These are phyloP conservation scores for Pseudorhombus dupliciocellatus DNA, from an alignment of 2,113 vertebrate species.

Conservation along the genomic window DNA sequence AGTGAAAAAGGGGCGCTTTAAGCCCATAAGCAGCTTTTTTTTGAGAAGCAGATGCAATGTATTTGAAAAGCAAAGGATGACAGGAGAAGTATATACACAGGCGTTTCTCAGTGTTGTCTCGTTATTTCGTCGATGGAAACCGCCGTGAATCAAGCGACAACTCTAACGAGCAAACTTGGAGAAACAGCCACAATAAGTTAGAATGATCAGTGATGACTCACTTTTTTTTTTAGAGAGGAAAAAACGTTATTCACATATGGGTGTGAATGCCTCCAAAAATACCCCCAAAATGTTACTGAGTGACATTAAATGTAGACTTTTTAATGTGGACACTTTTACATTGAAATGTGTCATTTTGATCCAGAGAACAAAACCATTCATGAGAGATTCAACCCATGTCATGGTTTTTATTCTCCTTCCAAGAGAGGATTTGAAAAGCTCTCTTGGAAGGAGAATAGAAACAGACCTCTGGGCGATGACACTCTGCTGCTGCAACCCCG, in stretches of 20 bases:
- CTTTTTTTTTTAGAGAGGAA: not conserved
- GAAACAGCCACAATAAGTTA: not conserved
- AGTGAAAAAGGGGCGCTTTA: constrained; percentile 49
- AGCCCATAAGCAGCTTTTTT: constrained; percentile 35
- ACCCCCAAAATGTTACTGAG: constrained; percentile 12
- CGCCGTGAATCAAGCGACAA: not conserved
- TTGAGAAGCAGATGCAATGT: constrained; percentile 32
- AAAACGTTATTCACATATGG: not conserved
- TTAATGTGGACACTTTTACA: constrained; percentile 37
- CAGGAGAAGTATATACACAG: not conserved
- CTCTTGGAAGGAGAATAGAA: constrained; percentile 59
- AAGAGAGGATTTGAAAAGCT: constrained; percentile 54
- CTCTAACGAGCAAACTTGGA: not conserved
- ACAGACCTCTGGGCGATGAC: constrained; percentile 25
- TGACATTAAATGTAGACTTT: constrained; percentile 11
- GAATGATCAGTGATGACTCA: not conserved
- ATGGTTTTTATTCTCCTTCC: too few species aligned
- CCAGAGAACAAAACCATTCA: constrained; percentile 24
- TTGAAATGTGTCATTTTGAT: constrained; percentile 18
- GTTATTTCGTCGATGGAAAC: not conserved
- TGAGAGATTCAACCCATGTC: constrained; percentile 31
- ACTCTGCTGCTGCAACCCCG: constrained; percentile 43
- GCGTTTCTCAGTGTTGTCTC: constrained; percentile 3
- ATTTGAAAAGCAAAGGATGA: constrained; percentile 19
- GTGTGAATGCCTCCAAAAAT: constrained; percentile 21